A percentile compares a stretch with the other conserved stretches of the same genome.
Evolutionary conservation across 2,113 vertebrate species (phyloP).

Genomic region (Haliaeetus leucogaster): DNA sequence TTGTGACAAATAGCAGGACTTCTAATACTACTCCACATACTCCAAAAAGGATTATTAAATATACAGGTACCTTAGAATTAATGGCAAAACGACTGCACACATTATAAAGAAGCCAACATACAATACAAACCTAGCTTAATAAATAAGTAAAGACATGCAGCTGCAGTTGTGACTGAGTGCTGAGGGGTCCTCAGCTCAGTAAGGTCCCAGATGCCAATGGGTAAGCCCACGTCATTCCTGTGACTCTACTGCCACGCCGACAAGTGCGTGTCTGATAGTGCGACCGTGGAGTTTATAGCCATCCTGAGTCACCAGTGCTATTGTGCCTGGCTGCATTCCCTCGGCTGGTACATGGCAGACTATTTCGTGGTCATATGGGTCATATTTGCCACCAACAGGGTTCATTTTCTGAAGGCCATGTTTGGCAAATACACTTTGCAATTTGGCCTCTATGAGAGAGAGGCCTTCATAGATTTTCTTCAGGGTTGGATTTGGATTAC

Average conservation of each 20-base stretch:
- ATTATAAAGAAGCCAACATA: slow-evolving; percentile 57
- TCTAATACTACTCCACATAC: background rate
- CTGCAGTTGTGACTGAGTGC: background rate
- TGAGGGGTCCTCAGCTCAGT: slow-evolving; percentile 4
- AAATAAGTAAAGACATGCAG: slow-evolving; percentile 69
- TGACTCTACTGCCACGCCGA: slow-evolving; percentile 82
- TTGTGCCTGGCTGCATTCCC: slow-evolving; percentile 77
- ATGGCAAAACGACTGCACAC: slow-evolving; percentile 44
- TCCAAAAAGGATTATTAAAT: slow-evolving; percentile 39
- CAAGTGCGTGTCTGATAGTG: slow-evolving; percentile 83
- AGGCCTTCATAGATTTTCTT: slow-evolving; percentile 75
- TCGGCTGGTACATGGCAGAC: slow-evolving; percentile 81
- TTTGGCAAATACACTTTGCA: slow-evolving; percentile 83
- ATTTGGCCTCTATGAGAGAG: slow-evolving; percentile 74
- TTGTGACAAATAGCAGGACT: slow-evolving; percentile 45
- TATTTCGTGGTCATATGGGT: slow-evolving; percentile 86
- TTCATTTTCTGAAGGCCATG: slow-evolving; percentile 86
- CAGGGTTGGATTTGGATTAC: slow-evolving; percentile 66
- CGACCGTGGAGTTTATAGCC: slow-evolving; percentile 88
- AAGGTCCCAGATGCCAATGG: background rate
- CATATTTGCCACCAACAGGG: slow-evolving; percentile 80
- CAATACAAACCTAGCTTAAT: slow-evolving; percentile 66
- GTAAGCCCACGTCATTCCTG: slow-evolving; percentile 56
- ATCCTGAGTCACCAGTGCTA: slow-evolving; percentile 80
- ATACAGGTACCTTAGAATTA: slow-evolving; percentile 52